phyloP scores from a whole-genome alignment of 2,888 invertebrate genomes.

The Drosophila acutilabella region DNA sequence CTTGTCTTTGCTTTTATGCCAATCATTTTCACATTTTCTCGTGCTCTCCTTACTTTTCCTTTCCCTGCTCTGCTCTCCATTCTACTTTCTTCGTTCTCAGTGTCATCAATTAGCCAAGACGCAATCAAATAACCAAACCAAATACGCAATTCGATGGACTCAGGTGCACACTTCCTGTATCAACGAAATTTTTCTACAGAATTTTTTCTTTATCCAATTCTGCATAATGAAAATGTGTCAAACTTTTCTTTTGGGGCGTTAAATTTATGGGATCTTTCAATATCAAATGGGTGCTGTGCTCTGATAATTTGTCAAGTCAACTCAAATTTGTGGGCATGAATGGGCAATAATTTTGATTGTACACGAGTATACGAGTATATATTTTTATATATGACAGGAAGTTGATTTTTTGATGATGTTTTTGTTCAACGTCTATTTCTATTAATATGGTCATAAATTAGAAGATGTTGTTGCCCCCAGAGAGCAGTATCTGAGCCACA shows the following conservation, averaged over 20 bases:
- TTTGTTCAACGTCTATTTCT: constrained; percentile 42
- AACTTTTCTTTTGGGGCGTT: constrained; percentile 26
- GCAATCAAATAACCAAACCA: constrained; percentile 3
- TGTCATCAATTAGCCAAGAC: constrained; percentile 45
- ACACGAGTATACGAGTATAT: not conserved
- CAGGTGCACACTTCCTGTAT: constrained; percentile 64
- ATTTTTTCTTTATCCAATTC: not conserved
- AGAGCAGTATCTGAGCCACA: constrained; percentile 29
- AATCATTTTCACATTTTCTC: constrained; percentile 31
- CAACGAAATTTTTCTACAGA: not conserved
- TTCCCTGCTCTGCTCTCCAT: not conserved
- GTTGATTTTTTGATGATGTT: constrained; percentile 52
- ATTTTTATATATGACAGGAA: constrained; percentile 48
- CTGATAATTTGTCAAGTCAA: constrained; percentile 64
- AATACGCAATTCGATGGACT: constrained; percentile 41
- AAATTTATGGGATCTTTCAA: constrained; percentile 47
- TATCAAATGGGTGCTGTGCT: constrained; percentile 17
- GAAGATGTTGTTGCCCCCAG: constrained; percentile 18
- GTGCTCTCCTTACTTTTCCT: not conserved
- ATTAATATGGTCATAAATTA: constrained; percentile 57
- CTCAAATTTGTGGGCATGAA: constrained; percentile 65
- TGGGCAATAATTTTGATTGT: constrained; percentile 46
- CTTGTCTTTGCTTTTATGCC: constrained; percentile 23
- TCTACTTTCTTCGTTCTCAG: not conserved
- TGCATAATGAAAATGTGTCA: constrained; percentile 30